Evolutionary conservation across 2,797 vertebrate species (phyloP).

Genomic region (Echiichthys vipera): DNA sequence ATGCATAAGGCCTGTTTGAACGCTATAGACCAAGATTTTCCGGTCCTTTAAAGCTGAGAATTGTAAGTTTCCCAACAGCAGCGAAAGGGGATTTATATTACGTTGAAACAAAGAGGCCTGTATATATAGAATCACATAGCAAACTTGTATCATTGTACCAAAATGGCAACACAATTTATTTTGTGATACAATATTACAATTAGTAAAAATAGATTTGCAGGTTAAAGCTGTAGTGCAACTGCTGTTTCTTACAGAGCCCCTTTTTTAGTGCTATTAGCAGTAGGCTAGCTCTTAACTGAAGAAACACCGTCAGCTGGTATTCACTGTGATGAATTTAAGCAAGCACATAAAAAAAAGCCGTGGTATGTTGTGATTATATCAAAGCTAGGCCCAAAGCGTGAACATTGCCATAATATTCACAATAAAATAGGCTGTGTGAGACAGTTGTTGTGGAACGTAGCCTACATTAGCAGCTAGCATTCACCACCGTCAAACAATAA

Average conservation of each 20-base stretch:
- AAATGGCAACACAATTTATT: background rate
- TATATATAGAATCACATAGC: background rate
- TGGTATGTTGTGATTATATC: no score
- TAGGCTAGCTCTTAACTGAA: no score
- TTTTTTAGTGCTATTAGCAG: background rate
- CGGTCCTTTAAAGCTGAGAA: background rate
- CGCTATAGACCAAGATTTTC: background rate
- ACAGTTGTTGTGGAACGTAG: no score
- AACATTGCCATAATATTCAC: no score
- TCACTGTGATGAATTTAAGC: no score
- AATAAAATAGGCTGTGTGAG: no score
- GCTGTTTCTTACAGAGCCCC: background rate
- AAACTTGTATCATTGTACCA: background rate
- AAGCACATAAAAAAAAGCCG: no score
- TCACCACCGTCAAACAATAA: no score
- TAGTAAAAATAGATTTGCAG: background rate
- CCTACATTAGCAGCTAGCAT: no score
- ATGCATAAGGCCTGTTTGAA: background rate
- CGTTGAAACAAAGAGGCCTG: background rate
- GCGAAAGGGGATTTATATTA: background rate
- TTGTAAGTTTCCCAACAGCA: background rate
- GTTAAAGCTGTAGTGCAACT: background rate
- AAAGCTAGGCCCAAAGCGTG: no score
- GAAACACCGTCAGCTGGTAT: no score
- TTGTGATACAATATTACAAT: background rate